phyloP scores from a whole-genome alignment of 2,113 vertebrate genomes.

The Oryctolagus cuniculus region mOryCun1.1 NC_091436.1:88592001-88592500 shows the following conservation, averaged over 20 bases:
- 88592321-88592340: slow-evolving; percentile 38
- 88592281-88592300: slow-evolving; percentile 25
- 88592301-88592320: slow-evolving; percentile 22
- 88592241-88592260: not conserved
- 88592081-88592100: not conserved
- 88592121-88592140: slow-evolving; percentile 86
- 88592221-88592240: slow-evolving; percentile 66
- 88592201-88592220: slow-evolving; percentile 37
- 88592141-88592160: slow-evolving; percentile 80
- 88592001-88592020: not conserved
- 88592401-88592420: slow-evolving; percentile 24
- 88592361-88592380: slow-evolving; percentile 75
- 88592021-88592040: accelerated
- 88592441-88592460: slow-evolving; percentile 42
- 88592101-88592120: slow-evolving; percentile 64
- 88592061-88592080: slow-evolving; percentile 76
- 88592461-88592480: not conserved
- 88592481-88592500: not conserved
- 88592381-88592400: slow-evolving; percentile 16
- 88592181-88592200: slow-evolving; percentile 76
- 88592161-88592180: slow-evolving; percentile 68
- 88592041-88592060: slow-evolving; percentile 85
- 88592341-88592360: slow-evolving; percentile 8
- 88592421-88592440: not conserved
- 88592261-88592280: slow-evolving; percentile 40